Evolutionary conservation across 2,888 invertebrate species (phyloP).

Genomic region (Lordiphosa fenestrarum): DNA sequence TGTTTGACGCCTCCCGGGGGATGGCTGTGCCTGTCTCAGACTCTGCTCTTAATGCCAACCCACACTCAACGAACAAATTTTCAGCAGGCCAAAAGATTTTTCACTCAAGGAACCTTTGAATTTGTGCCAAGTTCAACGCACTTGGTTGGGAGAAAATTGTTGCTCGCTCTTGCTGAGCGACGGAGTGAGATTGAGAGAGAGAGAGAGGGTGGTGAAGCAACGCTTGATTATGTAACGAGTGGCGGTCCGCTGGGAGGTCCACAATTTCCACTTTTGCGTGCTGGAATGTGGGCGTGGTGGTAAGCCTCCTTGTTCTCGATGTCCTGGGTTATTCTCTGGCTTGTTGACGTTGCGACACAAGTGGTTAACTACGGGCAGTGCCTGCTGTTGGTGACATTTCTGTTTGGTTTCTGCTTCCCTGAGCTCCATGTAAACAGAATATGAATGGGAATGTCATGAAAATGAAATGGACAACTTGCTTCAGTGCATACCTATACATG

Average conservation of each 20-base stretch:
- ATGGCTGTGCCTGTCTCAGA: background rate
- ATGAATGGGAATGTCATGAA: slow-evolving; percentile 36
- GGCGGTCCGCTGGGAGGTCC: slow-evolving; percentile 25
- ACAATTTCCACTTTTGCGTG: slow-evolving; percentile 37
- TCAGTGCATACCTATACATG: slow-evolving; percentile 14
- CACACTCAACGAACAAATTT: background rate
- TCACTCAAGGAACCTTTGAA: slow-evolving; percentile 51
- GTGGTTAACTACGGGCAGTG: slow-evolving; percentile 38
- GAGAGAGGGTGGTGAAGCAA: slow-evolving; percentile 11
- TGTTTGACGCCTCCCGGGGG: slow-evolving; percentile 46
- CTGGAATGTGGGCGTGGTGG: slow-evolving; percentile 61
- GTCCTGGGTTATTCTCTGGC: slow-evolving; percentile 1
- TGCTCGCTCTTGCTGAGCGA: slow-evolving; percentile 3
- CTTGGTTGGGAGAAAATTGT: slow-evolving; percentile 28
- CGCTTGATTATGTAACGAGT: slow-evolving; percentile 54
- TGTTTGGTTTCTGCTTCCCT: background rate
- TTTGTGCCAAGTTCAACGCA: slow-evolving; percentile 61
- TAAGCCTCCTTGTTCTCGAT: slow-evolving; percentile 14
- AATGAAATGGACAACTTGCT: slow-evolving; percentile 14
- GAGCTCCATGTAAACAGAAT: slow-evolving; percentile 6
- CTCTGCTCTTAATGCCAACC: too few relatives aligned
- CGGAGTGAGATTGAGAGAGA: slow-evolving; percentile 1
- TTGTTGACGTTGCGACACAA: slow-evolving; percentile 27
- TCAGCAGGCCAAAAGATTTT: slow-evolving; percentile 12
- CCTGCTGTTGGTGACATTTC: slow-evolving; percentile 15